Percentiles rank a stretch among this genome's conserved stretches.
phyloP scores from a whole-genome alignment of 2,797 vertebrate species.

The Geotria australis region DNA sequence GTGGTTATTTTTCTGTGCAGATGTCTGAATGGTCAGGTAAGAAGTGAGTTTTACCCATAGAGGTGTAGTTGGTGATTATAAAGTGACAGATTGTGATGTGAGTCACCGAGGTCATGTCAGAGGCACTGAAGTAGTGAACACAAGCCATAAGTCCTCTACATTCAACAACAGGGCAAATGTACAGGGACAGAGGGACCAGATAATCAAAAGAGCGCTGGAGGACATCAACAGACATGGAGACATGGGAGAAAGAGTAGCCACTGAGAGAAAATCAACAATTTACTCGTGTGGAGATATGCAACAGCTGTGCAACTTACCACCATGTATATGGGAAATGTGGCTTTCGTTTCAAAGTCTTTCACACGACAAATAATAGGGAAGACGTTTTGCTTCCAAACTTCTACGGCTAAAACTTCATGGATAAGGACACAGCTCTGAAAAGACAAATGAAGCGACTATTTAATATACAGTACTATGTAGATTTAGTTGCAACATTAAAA shows the following conservation, averaged over 20 bases:
- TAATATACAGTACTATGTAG: not conserved
- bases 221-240: too few relatives aligned
- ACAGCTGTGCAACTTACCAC: slow-evolving; percentile 50
- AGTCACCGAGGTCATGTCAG: too few relatives aligned
- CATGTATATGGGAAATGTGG: slow-evolving; percentile 57
- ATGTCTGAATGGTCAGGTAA: too few relatives aligned
- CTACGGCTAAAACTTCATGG: slow-evolving; percentile 43
- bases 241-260: too few relatives aligned
- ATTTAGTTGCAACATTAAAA: not conserved
- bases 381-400: slow-evolving; percentile 75
- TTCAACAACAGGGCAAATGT: not conserved
- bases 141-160: not conserved
- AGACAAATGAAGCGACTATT: not conserved
- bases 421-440: slow-evolving; percentile 38
- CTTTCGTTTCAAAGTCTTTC: slow-evolving; percentile 52
- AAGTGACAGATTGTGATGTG: too few relatives aligned
- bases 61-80: too few relatives aligned
- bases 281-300: too few relatives aligned
- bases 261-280: too few relatives aligned
- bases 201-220: not conserved
- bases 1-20: too few relatives aligned
- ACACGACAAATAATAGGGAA: slow-evolving; percentile 49
- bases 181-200: not conserved
- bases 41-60: too few relatives aligned
- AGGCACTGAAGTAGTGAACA: not conserved